Conservation (phyloP, 1,140 invertebrate species). For the Proctacanthus coquilletti region DNA sequence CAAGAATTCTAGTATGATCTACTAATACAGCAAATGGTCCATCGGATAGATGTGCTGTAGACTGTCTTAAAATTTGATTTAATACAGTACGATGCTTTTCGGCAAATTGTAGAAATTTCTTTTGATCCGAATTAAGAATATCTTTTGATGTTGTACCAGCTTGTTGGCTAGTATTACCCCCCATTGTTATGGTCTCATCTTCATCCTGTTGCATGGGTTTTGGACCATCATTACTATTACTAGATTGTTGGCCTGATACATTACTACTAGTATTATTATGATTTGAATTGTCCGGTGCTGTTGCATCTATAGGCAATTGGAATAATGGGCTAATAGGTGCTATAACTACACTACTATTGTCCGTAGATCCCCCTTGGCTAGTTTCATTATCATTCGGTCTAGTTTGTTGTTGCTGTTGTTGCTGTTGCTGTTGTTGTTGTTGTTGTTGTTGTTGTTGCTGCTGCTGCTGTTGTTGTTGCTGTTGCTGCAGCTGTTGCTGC, state of each 20-base stretch:
- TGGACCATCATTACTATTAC: no score
- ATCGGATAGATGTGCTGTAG: slow-evolving; percentile 68
- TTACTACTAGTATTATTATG: no score
- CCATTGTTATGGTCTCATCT: no score
- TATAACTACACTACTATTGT: not conserved
- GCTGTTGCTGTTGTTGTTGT: slow-evolving; percentile 22
- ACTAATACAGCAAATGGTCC: slow-evolving; percentile 82
- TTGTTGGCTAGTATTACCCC: not conserved
- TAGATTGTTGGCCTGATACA: no score
- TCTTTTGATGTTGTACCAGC: not conserved
- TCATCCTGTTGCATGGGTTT: no score
- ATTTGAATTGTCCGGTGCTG: not conserved
- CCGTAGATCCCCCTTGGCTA: not conserved
- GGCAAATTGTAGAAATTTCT: slow-evolving; percentile 72
- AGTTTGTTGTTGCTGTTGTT: not conserved
- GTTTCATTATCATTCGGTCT: not conserved
- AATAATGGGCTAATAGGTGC: not conserved
- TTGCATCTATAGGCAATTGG: not conserved
- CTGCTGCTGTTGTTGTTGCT: no score
- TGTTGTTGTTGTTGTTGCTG: slow-evolving; percentile 12
- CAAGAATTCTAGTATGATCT: slow-evolving; percentile 75
- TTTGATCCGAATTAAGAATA: slow-evolving; percentile 30
- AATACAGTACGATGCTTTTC: slow-evolving; percentile 82
- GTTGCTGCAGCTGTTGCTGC: slow-evolving; percentile 11
- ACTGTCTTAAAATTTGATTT: slow-evolving; percentile 83